phyloP scores from a whole-genome alignment of 2,797 vertebrate species.

The Danionella dracula region DNA sequence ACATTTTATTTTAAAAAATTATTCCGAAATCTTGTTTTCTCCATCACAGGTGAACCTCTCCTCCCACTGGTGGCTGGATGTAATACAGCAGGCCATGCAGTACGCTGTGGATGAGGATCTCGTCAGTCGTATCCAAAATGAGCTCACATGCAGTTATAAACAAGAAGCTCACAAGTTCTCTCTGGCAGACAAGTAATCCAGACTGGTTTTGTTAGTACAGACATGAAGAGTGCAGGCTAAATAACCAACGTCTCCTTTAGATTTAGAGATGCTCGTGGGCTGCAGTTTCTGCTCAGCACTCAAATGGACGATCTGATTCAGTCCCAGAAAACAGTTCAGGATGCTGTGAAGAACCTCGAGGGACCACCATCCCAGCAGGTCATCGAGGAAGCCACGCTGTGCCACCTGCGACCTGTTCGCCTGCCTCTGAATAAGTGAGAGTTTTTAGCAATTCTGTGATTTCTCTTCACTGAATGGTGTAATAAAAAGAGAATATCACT shows the following conservation, averaged over 20 bases:
- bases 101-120: conserved; percentile 84
- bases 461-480: too few species aligned
- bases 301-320: conserved; percentile 88
- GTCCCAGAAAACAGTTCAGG: conserved; percentile 86
- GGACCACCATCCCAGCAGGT: conserved; percentile 83
- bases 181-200: conserved; percentile 91
- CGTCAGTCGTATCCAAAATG: conserved; percentile 86
- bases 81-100: conserved; percentile 76
- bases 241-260: conserved; percentile 42
- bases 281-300: conserved; percentile 86
- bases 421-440: conserved; percentile 93
- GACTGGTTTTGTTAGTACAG: too few species aligned
- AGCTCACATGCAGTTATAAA: conserved; percentile 89
- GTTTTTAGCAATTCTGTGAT: too few species aligned
- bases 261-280: conserved; percentile 86
- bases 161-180: conserved; percentile 83
- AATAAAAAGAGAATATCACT: too few species aligned
- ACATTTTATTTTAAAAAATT: too few species aligned
- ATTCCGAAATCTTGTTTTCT: not conserved
- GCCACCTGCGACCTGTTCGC: conserved; percentile 87
- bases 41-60: conserved; percentile 75
- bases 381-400: conserved; percentile 89
- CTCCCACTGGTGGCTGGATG: conserved; percentile 94
- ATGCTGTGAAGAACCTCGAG: conserved; percentile 89
- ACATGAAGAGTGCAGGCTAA: not conserved